Evolutionary conservation across 2,113 vertebrate genomes (phyloP).

Genomic region (Sylvilagus bachmani): DNA sequence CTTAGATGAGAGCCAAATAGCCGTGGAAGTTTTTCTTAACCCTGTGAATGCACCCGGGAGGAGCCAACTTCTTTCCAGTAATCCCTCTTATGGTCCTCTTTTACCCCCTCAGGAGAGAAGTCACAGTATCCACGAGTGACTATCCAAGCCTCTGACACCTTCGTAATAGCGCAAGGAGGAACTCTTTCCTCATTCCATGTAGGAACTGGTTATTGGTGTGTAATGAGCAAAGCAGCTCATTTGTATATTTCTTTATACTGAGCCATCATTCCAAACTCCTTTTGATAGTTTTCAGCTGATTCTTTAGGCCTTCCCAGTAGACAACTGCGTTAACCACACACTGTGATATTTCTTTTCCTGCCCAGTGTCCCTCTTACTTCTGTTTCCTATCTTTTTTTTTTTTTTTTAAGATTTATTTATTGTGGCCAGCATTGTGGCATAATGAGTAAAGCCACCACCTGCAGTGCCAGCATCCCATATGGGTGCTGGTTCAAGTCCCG

Average conservation of each 20-base stretch:
- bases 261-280: neutral
- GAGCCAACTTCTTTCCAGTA: neutral
- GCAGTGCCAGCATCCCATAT: too few relatives aligned
- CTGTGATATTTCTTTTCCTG: neutral
- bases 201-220: neutral
- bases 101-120: neutral
- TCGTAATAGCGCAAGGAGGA: neutral
- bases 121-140: neutral
- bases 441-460: too few relatives aligned
- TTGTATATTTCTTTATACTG: neutral
- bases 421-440: too few relatives aligned
- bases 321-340: neutral
- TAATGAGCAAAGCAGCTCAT: neutral
- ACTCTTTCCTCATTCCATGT: neutral
- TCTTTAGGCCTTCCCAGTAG: neutral
- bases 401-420: too few relatives aligned
- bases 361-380: neutral
- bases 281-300: neutral
- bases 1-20: neutral
- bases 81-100: neutral
- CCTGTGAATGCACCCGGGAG: neutral
- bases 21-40: slow-evolving; percentile 22
- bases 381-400: neutral
- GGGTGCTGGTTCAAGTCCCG: too few relatives aligned
- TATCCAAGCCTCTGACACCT: neutral